Evolutionary conservation across 2,888 invertebrate genomes (phyloP).

Genomic region (Dorcus parallelipipedus): DNA sequence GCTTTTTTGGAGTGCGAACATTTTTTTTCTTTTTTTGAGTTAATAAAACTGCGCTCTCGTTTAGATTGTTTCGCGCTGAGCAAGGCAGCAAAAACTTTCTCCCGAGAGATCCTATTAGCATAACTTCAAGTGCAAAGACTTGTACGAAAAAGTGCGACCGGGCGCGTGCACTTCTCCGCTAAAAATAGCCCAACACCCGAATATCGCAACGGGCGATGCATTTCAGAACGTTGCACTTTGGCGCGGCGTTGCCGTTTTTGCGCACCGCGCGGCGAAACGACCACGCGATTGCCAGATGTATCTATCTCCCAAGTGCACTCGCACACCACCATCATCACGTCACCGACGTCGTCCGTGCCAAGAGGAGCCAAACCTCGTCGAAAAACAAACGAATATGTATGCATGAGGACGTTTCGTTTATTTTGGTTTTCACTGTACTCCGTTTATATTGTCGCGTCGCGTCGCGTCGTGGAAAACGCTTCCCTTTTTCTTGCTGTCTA

Average conservation of each 20-base stretch:
- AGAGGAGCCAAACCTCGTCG: too few relatives aligned
- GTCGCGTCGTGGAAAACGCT: too few relatives aligned
- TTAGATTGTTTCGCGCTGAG: neutral
- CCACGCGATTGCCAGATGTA: neutral
- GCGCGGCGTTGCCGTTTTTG: constrained; percentile 1
- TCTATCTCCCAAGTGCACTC: too few relatives aligned
- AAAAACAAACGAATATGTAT: too few relatives aligned
- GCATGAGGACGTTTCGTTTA: too few relatives aligned
- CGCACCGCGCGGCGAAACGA: neutral
- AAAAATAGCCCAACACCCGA: constrained; percentile 6
- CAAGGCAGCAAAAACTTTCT: neutral
- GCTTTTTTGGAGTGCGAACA: too few relatives aligned
- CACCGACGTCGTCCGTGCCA: too few relatives aligned
- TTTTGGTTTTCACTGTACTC: too few relatives aligned
- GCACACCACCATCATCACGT: too few relatives aligned
- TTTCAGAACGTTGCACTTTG: constrained; percentile 1
- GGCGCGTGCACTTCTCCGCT: neutral
- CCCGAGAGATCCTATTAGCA: neutral
- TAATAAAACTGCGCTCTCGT: neutral
- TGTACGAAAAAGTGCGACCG: neutral
- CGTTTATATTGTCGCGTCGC: too few relatives aligned
- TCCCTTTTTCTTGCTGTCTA: too few relatives aligned
- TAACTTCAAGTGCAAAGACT: constrained; percentile 1
- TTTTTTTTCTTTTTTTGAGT: too few relatives aligned
- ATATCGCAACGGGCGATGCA: constrained; percentile 6